Percentiles rank a stretch among this genome's conserved stretches.
phyloP scores from a whole-genome alignment of 2,113 vertebrate genomes.

The Hippocampus mohnikei region DNA sequence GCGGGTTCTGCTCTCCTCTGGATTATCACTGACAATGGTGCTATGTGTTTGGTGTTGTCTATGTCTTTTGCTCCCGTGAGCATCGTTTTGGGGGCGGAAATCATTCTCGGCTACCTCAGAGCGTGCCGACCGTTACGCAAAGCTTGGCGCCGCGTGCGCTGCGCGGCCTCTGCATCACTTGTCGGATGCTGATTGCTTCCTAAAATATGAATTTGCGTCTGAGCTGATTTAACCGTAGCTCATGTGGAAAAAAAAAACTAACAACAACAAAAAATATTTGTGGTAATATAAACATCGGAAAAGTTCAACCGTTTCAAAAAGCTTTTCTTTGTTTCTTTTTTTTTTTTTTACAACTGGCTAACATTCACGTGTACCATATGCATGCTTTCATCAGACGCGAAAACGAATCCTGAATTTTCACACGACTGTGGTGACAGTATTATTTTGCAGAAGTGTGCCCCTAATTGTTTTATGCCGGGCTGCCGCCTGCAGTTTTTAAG shows the following conservation, averaged over 20 bases:
- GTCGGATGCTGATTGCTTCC: neutral
- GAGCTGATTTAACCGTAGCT: constrained; percentile 9
- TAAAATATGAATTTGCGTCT: neutral
- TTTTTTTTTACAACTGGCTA: neutral
- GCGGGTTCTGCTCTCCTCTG: constrained; percentile 31
- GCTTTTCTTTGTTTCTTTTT: neutral
- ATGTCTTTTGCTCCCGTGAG: constrained; percentile 66
- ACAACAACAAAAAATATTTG: neutral
- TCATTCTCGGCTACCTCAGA: constrained; percentile 80
- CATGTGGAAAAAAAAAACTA: neutral
- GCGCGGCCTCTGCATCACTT: neutral
- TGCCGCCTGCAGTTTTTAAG: neutral
- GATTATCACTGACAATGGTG: constrained; percentile 76
- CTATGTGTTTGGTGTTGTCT: constrained; percentile 72
- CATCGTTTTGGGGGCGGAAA: constrained; percentile 12
- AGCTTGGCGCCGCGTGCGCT: constrained; percentile 26
- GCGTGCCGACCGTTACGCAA: constrained; percentile 38
- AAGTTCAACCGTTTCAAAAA: neutral
- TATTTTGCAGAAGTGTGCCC: neutral
- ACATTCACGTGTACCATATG: neutral
- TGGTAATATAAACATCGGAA: neutral
- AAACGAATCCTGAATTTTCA: neutral
- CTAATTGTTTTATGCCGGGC: neutral
- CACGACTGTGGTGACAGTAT: neutral
- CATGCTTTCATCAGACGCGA: neutral